These are phyloP conservation scores for Macrophya alboannulata DNA, from an alignment of 2,888 invertebrate genomes.

Conservation along the genomic window DNA sequence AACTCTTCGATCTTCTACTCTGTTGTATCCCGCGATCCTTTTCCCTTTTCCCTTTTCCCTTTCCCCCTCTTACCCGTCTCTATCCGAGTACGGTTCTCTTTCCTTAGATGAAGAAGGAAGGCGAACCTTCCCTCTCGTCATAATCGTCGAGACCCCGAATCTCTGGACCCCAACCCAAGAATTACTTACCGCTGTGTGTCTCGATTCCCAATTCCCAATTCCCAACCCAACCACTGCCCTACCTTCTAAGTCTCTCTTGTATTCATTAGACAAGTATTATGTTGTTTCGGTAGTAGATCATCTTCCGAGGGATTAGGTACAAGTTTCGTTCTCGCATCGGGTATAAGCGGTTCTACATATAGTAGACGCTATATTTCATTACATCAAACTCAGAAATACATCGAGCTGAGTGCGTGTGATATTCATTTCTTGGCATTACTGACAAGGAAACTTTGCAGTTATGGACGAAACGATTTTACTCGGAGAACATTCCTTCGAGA, in stretches of 20 bases:
- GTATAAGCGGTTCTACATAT: constrained; percentile 12
- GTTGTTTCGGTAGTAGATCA: constrained; percentile 46
- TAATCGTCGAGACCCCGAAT: constrained; percentile 47
- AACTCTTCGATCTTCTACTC: constrained; percentile 46
- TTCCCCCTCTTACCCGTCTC: neutral
- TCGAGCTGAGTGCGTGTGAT: neutral
- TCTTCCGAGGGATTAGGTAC: constrained; percentile 45
- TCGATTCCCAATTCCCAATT: constrained; percentile 51
- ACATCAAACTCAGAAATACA: neutral
- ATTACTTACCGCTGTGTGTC: constrained; percentile 52
- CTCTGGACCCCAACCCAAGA: constrained; percentile 42
- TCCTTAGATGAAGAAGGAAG: neutral
- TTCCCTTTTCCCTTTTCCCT: neutral
- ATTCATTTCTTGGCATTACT: neutral
- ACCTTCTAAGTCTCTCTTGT: constrained; percentile 41
- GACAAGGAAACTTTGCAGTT: neutral
- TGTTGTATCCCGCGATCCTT: constrained; percentile 27
- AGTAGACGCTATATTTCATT: neutral
- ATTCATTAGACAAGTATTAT: constrained; percentile 55
- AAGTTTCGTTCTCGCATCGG: neutral
- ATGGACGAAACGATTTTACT: no score
- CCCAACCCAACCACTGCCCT: constrained; percentile 35
- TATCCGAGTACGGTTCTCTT: neutral
- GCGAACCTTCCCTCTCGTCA: constrained; percentile 41
- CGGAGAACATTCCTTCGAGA: neutral